These are phyloP conservation scores for Diglossa cyanea DNA, from an alignment of 2,797 vertebrate species.

Conservation along the genomic window DNA sequence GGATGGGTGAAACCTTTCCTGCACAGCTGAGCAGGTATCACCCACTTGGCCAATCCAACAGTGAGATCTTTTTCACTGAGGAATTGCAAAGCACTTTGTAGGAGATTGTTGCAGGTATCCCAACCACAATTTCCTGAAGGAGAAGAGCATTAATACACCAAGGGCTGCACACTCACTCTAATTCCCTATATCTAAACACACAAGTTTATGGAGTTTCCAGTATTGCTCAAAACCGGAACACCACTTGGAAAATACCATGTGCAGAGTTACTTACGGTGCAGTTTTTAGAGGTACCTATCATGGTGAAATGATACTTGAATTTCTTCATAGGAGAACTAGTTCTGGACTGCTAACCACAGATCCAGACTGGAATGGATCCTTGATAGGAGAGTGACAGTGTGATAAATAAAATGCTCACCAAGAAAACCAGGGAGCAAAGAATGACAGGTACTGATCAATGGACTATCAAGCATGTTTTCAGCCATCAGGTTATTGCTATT, in stretches of 20 bases:
- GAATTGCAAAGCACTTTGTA: background rate
- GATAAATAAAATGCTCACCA: constrained; percentile 36
- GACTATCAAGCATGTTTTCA: constrained; percentile 38
- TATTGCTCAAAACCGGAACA: background rate
- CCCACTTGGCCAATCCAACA: background rate
- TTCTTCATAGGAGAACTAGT: background rate
- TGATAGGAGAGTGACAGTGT: background rate
- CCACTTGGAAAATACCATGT: background rate
- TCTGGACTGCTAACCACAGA: background rate
- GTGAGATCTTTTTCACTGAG: background rate
- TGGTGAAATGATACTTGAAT: background rate
- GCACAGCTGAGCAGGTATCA: background rate
- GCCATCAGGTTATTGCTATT: constrained; percentile 51
- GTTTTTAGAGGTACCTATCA: background rate
- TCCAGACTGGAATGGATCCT: constrained; percentile 7
- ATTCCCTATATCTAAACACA: background rate
- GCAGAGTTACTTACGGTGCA: background rate
- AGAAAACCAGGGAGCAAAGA: constrained; percentile 16
- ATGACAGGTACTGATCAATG: constrained; percentile 64
- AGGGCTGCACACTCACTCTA: background rate
- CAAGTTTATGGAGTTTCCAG: background rate
- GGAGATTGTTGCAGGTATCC: background rate
- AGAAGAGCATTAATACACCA: background rate
- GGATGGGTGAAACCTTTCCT: background rate
- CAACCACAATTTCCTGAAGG: background rate